Base-by-base conservation (phyloP, 2,888 invertebrate species). In the Erannis defoliaria region DNA sequence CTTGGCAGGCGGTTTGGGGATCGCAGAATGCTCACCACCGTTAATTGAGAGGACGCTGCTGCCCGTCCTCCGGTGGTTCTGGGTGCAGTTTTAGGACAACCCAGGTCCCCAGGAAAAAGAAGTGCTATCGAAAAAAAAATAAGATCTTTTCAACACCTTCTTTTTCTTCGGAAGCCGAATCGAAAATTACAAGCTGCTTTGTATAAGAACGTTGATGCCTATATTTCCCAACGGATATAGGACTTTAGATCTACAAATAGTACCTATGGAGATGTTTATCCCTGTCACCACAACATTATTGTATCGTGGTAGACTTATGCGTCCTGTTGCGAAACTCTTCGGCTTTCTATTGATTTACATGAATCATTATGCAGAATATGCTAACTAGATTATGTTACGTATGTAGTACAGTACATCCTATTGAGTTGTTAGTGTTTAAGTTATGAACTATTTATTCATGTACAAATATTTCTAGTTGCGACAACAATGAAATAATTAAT, bases 321-420 rank as follows among this genome's bases (percentile, higher is more conserved):
- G 63, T 69, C 70, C 70, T 72, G 78, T 78, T 80, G 74, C 70
- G 75, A 78, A 77, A 80, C 77, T 76, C 73, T 77, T 69, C 73
- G 56, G 73, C 81, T 85, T 81, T 83, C 81, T 77, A 80, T 80
- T 82, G 79, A 84, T 85, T 85, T 82, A 84, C 79, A 80, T 79
- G 77, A 68, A 68, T 67, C 64, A 69, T 64, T 62, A 68, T 62
- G 62, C 67, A 68, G 64, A 67, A 38, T 55, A 68, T 64, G 59
- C 49, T 54, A 53, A 54, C 62, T 48, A 61, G 42, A 21, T 49
- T 54, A 54, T 50, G 38, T 55, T 37, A 23, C 45, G 16, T 26
- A 26, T 26, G 8, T 26, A 26, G 45, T n/a, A 42, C n/a, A 21
- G 21, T 38, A 51, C 46, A 54, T 53, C 33, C 40, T 53, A 53